These are phyloP conservation scores for Orestias chungarensis DNA, from an alignment of 2,797 vertebrate species.

Conservation along the genomic window DNA sequence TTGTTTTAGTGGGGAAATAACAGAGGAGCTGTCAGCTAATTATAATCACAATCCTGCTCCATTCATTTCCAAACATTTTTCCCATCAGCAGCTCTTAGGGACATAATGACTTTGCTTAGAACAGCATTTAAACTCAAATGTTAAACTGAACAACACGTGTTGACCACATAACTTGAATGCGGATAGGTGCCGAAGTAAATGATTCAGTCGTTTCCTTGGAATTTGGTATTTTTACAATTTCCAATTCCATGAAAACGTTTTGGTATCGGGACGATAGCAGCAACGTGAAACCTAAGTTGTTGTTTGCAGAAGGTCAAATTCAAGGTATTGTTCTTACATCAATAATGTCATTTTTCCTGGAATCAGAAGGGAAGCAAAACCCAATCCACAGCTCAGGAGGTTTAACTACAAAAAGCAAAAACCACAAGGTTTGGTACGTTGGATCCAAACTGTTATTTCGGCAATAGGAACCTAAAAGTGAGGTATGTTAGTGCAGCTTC, in stretches of 20 bases:
- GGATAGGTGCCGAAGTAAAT: background rate
- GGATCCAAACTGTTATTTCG: background rate
- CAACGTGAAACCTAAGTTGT: background rate
- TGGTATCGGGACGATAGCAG: background rate
- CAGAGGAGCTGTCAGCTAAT: background rate
- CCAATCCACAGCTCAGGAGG: background rate
- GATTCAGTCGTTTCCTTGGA: background rate
- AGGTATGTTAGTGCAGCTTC: background rate
- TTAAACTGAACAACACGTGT: background rate
- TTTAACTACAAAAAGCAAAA: background rate
- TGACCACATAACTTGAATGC: background rate
- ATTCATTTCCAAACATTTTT: background rate
- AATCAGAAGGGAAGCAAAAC: background rate
- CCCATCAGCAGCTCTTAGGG: background rate
- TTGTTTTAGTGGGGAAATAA: background rate
- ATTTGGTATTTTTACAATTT: background rate
- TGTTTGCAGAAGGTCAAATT: background rate
- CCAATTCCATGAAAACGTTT: constrained; percentile 3
- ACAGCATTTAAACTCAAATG: background rate
- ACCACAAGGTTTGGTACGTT: background rate
- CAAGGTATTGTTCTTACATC: background rate
- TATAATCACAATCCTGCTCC: background rate
- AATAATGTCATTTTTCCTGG: too few relatives aligned
- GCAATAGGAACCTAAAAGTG: too few relatives aligned
- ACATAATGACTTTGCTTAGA: background rate